Evolutionary conservation across 2,797 vertebrate species (phyloP).

Genomic region (Kryptopterus vitreolus): DNA sequence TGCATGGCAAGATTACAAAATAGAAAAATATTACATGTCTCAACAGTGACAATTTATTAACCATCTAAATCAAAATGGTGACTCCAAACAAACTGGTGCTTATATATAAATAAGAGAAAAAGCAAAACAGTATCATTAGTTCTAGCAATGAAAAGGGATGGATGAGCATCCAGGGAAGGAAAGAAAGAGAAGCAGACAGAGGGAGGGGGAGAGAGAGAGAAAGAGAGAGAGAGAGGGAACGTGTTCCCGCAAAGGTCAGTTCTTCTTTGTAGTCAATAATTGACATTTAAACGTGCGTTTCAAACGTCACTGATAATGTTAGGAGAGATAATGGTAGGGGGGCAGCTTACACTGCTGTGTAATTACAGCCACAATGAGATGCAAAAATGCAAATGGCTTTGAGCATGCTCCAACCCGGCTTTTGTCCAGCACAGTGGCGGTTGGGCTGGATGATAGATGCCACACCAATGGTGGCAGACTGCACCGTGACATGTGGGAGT

Average conservation of each 20-base stretch:
- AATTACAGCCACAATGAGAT: slow-evolving; percentile 97
- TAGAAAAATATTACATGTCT: background rate
- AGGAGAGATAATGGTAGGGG: slow-evolving; percentile 85
- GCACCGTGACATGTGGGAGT: slow-evolving; percentile 82
- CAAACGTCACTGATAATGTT: slow-evolving; percentile 91
- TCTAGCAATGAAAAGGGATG: slow-evolving; percentile 49
- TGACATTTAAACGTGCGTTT: slow-evolving; percentile 98
- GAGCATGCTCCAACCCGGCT: slow-evolving; percentile 81
- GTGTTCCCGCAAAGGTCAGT: slow-evolving; percentile 91
- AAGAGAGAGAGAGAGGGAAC: slow-evolving; percentile 64
- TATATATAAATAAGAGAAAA: slow-evolving; percentile 38
- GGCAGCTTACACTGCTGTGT: slow-evolving; percentile 86
- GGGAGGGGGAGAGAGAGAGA: too few relatives aligned
- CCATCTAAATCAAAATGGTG: slow-evolving; percentile 43
- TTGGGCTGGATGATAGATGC: slow-evolving; percentile 89
- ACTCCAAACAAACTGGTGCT: slow-evolving; percentile 19
- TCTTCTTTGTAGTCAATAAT: slow-evolving; percentile 90
- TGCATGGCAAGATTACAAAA: background rate
- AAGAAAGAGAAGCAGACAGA: slow-evolving; percentile 60
- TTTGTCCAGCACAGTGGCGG: slow-evolving; percentile 85
- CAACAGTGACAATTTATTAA: slow-evolving; percentile 37
- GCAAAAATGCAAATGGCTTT: slow-evolving; percentile 97
- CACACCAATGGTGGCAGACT: slow-evolving; percentile 79
- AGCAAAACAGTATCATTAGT: slow-evolving; percentile 48
- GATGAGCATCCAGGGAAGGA: slow-evolving; percentile 57